Evolutionary conservation across 2,888 invertebrate species (phyloP), one percentile per base, ranked within the genome.

Genomic region (Agrochola lychnidis): DNA sequence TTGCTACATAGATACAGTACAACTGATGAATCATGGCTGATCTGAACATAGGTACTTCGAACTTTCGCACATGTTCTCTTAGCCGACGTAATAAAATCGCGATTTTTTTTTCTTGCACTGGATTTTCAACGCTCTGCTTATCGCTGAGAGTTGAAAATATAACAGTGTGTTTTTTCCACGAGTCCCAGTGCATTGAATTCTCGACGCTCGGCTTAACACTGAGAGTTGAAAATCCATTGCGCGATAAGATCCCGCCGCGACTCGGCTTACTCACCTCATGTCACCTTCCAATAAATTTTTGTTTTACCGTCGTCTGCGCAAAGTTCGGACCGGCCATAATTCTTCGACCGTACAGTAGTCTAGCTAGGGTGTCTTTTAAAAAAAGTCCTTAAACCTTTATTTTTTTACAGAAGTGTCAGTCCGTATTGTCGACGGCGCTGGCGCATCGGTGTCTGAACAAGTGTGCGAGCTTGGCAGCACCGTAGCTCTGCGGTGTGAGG

Each of bases 381-480:
- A 61, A 36, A 36, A 36, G 4, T 19, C 4, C 4, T 30, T 19
- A 9, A 40, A 25, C 30, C 10, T 19, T 9, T 10, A 5, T 14
- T 36, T 48, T 25, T 53, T 12, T 57, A 45, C 91, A 96, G 96
- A 96, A 89, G 96, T 96, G 30, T 96, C 96, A 87, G 95, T 96
- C 7, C 94, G 94, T n/a, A 95, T 96, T 45, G 95, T 96, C 4
- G 96, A 96, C 83, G 96, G 96, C 19, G 96, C 96, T 0, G 96
- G 96, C 9, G 96, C 96, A 5, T 91, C 90, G 16, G 95, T 96
- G 0, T 92, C 95, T 0, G 96, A 96, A 78, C 96, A 96, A 86
- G 96, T 96, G 0, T 96, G 96, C 66, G 96, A 96, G 81, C 82
- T 95, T 14, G 96, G 96, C 83, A 96, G 96, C 84, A 96, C 96